A percentile compares a stretch with the other conserved stretches of the same genome.
Evolutionary conservation across 2,113 vertebrate genomes (phyloP).

Genomic region (Takifugu bimaculatus): DNA sequence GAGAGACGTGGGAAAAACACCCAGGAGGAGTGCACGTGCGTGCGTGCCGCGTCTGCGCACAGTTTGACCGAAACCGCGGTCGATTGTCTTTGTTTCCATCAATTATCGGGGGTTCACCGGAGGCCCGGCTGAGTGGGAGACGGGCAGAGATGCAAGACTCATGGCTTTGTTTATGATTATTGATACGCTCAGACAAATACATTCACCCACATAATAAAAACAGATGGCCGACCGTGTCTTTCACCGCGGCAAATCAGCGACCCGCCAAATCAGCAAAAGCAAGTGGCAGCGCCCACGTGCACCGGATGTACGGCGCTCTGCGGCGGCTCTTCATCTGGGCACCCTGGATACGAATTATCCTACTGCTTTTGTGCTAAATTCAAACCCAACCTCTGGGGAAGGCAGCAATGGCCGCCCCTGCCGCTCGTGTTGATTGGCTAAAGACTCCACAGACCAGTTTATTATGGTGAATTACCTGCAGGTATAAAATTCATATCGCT

Average conservation of each 20-base stretch:
- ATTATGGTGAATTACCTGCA: conserved; percentile 55
- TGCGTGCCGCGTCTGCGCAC: conserved; percentile 74
- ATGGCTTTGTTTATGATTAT: conserved; percentile 92
- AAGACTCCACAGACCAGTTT: conserved; percentile 43
- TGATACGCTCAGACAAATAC: conserved; percentile 97
- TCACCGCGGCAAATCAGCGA: conserved; percentile 82
- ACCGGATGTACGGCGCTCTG: too few species aligned
- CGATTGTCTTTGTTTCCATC: conserved; percentile 56
- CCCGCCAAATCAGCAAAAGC: conserved; percentile 87
- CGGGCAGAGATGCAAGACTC: conserved; percentile 67
- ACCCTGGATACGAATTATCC: conserved; percentile 10
- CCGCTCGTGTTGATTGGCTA: conserved; percentile 22
- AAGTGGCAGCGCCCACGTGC: conserved; percentile 38
- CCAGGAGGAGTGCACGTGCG: conserved; percentile 23
- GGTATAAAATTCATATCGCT: conserved; percentile 57
- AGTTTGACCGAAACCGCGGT: conserved; percentile 32
- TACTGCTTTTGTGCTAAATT: conserved; percentile 13
- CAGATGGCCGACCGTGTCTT: conserved; percentile 86
- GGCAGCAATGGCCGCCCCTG: background rate
- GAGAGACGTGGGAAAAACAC: conserved; percentile 40
- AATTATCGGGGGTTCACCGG: conserved; percentile 33
- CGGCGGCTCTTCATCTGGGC: background rate
- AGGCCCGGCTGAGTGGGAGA: conserved; percentile 50
- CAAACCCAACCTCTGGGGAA: conserved; percentile 24
- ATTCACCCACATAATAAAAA: conserved; percentile 94